A percentile compares a stretch with the other conserved stretches of the same genome.
These are phyloP conservation scores for Lymantria dispar DNA, from an alignment of 2,888 invertebrate genomes.

Conservation along the genomic window DNA sequence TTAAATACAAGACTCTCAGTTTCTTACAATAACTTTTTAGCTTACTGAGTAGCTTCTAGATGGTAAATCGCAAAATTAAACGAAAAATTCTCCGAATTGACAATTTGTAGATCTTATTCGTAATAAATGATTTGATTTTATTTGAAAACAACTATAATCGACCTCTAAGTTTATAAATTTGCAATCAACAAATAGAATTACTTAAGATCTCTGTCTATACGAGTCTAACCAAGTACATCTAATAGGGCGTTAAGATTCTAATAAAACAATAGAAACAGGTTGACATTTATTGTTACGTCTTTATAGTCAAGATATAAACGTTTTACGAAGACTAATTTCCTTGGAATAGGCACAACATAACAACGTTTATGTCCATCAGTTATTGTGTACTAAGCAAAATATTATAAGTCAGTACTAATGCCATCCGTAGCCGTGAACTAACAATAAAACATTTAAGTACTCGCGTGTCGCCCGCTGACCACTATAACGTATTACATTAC, in stretches of 20 bases:
- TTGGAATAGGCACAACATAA: conserved; percentile 37
- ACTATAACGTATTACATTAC: conserved; percentile 60
- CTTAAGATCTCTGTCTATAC: too few species aligned
- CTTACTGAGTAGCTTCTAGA: too few species aligned
- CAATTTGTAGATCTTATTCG: too few species aligned
- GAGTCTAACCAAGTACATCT: too few species aligned
- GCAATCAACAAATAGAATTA: too few species aligned
- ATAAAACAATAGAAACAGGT: background rate
- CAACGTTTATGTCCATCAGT: conserved; percentile 42
- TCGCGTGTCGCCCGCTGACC: conserved; percentile 50
- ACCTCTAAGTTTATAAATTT: too few species aligned
- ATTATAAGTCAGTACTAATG: conserved; percentile 61
- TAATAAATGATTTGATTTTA: too few species aligned
- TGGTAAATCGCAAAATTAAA: too few species aligned
- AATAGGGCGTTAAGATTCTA: background rate
- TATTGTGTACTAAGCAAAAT: conserved; percentile 56
- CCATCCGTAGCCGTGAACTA: conserved; percentile 62
- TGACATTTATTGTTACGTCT: background rate
- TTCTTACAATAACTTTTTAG: too few species aligned
- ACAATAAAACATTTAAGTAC: conserved; percentile 74
- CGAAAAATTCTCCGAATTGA: too few species aligned
- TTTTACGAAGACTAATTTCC: conserved; percentile 40
- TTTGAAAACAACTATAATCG: too few species aligned
- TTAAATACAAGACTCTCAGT: too few species aligned
- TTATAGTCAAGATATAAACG: conserved; percentile 18